phyloP scores from a whole-genome alignment of 2,113 vertebrate genomes.

The Takifugu flavidus region DNA sequence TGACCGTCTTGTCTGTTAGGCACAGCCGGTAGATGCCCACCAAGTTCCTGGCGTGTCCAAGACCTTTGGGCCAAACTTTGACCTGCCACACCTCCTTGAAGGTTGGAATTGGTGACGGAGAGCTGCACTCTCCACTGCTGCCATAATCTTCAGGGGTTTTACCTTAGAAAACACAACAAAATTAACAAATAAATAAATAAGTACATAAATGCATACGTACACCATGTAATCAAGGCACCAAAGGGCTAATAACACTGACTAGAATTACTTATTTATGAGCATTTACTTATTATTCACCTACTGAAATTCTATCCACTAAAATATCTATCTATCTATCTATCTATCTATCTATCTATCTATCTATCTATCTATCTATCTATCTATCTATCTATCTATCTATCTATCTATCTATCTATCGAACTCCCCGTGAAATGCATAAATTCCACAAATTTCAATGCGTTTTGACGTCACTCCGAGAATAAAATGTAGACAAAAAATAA shows the following conservation, averaged over 20 bases:
- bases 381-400: too few species aligned
- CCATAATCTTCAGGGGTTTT: constrained; percentile 75
- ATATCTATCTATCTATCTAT: not conserved
- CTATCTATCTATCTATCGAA: not conserved
- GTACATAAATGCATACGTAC: not conserved
- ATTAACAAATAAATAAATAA: not conserved
- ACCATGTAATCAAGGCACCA: too few species aligned
- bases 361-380: not conserved
- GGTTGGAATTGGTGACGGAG: constrained; percentile 67
- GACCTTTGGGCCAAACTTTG: constrained; percentile 79
- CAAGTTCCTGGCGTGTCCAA: constrained; percentile 79
- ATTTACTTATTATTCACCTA: too few species aligned
- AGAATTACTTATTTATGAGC: too few species aligned
- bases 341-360: not conserved
- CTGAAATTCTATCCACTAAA: too few species aligned
- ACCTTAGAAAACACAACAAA: constrained; percentile 56
- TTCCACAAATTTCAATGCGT: not conserved
- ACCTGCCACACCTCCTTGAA: constrained; percentile 87
- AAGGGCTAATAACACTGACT: too few species aligned
- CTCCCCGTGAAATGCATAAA: not conserved
- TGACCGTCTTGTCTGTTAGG: constrained; percentile 80
- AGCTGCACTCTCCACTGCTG: constrained; percentile 75
- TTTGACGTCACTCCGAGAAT: not conserved
- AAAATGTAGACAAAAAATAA: not conserved
- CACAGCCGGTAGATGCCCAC: constrained; percentile 81